Percentiles rank a stretch among this genome's conserved stretches.
Conservation (phyloP, 92 coral and sea anemone genomes). For the Montipora capitata region DNA sequence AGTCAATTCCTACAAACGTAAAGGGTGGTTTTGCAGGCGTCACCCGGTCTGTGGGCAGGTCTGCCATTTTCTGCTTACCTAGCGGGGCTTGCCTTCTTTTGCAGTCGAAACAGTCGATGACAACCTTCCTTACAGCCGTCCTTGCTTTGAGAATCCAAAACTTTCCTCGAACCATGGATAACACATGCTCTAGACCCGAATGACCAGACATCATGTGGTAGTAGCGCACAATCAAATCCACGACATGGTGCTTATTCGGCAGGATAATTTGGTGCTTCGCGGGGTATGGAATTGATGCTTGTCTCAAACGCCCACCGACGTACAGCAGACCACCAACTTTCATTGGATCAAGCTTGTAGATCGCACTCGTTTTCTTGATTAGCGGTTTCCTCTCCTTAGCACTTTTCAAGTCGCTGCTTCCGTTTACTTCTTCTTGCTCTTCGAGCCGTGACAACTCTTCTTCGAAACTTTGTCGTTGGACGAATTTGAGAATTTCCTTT, state of each 20-base stretch:
- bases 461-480: constrained; percentile 15
- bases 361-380: constrained; percentile 22
- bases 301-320: constrained; percentile 22
- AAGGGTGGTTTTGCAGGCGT: constrained; percentile 59
- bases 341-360: constrained; percentile 26
- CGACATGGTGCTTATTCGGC: constrained; percentile 21
- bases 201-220: neutral
- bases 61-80: constrained; percentile 67
- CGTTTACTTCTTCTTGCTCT: neutral
- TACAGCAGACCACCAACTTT: neutral
- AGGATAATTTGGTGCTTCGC: constrained; percentile 29
- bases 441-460: constrained; percentile 9
- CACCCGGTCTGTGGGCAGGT: constrained; percentile 52
- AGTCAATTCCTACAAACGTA: neutral
- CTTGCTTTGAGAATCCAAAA: constrained; percentile 43
- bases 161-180: neutral
- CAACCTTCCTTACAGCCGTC: neutral
- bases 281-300: constrained; percentile 15
- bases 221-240: neutral
- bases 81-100: constrained; percentile 45
- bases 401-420: neutral
- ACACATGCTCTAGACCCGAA: neutral
- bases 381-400: neutral
- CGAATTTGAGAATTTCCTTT: neutral
- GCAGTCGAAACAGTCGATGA: constrained; percentile 42